Evolutionary conservation across 1,140 invertebrate species (phyloP).

Genomic region (Branchinecta lynchi): DNA sequence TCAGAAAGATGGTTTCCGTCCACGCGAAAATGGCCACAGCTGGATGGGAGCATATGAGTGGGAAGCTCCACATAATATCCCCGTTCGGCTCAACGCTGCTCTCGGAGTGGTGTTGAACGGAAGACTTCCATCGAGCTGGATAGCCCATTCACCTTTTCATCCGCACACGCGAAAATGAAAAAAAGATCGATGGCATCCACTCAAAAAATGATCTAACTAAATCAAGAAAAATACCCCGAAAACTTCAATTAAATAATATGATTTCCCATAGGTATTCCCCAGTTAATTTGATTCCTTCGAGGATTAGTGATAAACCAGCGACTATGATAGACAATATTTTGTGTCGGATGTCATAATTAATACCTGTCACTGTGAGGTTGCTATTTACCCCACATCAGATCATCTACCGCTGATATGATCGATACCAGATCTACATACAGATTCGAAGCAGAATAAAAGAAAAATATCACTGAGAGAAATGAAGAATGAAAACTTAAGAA

Average conservation of each 20-base stretch:
- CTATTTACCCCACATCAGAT: conserved; percentile 4
- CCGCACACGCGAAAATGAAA: no score
- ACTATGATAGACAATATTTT: background rate
- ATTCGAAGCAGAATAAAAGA: conserved; percentile 6
- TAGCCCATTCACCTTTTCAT: no score
- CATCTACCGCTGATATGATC: background rate
- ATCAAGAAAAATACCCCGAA: no score
- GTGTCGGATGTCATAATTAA: conserved; percentile 1
- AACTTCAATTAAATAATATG: background rate
- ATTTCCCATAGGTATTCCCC: conserved; percentile 6
- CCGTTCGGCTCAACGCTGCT: no score
- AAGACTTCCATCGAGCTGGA: no score
- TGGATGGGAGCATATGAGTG: no score
- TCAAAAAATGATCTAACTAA: no score
- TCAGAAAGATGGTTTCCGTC: no score
- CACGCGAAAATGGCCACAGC: no score
- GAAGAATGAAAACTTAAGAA: background rate
- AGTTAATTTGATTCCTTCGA: conserved; percentile 2
- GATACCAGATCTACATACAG: conserved; percentile 1
- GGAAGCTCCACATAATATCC: no score
- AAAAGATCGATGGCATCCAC: no score
- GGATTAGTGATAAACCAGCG: conserved; percentile 9
- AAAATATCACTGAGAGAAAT: conserved; percentile 2
- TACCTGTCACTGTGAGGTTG: background rate
- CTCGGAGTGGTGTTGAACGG: no score